phyloP scores from a whole-genome alignment of 2,797 vertebrate genomes.

The Falco peregrinus region DNA sequence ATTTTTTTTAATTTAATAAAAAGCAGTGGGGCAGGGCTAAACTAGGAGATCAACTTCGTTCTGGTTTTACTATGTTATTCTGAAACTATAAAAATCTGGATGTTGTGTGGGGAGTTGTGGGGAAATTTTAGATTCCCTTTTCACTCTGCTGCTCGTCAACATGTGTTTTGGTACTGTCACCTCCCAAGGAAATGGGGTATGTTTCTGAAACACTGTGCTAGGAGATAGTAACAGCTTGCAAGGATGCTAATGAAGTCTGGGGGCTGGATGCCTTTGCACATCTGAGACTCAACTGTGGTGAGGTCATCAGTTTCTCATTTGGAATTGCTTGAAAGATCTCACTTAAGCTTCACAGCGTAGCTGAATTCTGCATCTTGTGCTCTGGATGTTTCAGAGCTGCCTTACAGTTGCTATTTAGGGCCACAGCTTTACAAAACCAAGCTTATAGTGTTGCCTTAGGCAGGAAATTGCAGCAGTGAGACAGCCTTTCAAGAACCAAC shows the following conservation, averaged over 20 bases:
- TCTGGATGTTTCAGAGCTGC: constrained; percentile 5
- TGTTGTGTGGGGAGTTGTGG: not conserved
- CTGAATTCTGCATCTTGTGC: not conserved
- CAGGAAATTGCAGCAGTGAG: constrained; percentile 3
- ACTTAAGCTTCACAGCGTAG: not conserved
- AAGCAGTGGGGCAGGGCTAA: not conserved
- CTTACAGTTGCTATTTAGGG: constrained; percentile 20
- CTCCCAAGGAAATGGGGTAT: constrained; percentile 29
- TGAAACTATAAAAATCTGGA: not conserved
- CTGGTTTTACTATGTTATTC: not conserved
- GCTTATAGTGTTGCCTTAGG: not conserved
- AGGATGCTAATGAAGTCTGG: constrained; percentile 56
- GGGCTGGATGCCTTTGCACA: constrained; percentile 52
- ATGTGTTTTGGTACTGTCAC: constrained; percentile 51
- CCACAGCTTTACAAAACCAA: constrained; percentile 40
- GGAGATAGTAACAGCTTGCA: constrained; percentile 44
- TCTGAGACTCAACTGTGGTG: constrained; percentile 4
- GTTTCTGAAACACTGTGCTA: constrained; percentile 39
- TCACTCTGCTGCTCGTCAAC: constrained; percentile 36
- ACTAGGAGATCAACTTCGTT: not conserved
- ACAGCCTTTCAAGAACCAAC: constrained; percentile 4
- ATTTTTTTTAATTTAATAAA: not conserved
- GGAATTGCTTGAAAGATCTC: constrained; percentile 4
- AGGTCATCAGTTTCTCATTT: constrained; percentile 28
- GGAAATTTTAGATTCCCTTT: constrained; percentile 56